Percentiles rank a stretch among this genome's conserved stretches.
Conservation (phyloP, 1,140 invertebrate genomes). For the Ceratitis capitata region DNA sequence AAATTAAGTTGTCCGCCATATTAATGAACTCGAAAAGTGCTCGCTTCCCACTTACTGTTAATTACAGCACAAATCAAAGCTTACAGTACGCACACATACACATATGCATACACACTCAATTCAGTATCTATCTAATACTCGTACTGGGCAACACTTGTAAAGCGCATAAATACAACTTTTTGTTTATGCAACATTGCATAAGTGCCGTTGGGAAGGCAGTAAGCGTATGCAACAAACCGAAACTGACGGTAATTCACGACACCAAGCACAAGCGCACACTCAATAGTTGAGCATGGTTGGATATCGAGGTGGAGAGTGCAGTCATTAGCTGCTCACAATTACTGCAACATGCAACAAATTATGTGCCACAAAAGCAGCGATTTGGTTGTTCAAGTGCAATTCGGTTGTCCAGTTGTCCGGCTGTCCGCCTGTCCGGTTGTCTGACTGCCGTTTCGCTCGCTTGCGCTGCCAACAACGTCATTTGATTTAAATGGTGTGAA, state of each 20-base stretch:
- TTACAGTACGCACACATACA: not conserved
- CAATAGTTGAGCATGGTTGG: not conserved
- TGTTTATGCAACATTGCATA: slow-evolving; percentile 17
- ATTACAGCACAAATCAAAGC: slow-evolving; percentile 12
- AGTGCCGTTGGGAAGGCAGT: not conserved
- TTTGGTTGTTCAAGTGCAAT: not conserved
- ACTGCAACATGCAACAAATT: not conserved
- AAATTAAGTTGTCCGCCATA: slow-evolving; percentile 31
- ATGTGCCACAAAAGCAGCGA: not conserved
- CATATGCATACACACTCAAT: not conserved
- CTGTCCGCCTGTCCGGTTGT: not conserved
- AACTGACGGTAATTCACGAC: slow-evolving; percentile 24
- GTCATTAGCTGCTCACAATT: too few relatives aligned
- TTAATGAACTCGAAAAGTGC: slow-evolving; percentile 35
- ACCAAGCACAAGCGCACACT: not conserved
- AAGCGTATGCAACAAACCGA: not conserved
- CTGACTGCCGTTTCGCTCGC: too few relatives aligned
- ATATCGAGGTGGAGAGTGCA: not conserved
- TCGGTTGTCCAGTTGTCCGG: not conserved
- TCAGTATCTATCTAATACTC: too few relatives aligned
- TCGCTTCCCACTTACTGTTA: slow-evolving; percentile 24
- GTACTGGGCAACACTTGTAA: not conserved
- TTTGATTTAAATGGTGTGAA: not conserved
- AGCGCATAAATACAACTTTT: not conserved
- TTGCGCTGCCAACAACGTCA: not conserved